phyloP scores from a whole-genome alignment of 2,888 invertebrate species.

The Anthophora plumipes region DNA sequence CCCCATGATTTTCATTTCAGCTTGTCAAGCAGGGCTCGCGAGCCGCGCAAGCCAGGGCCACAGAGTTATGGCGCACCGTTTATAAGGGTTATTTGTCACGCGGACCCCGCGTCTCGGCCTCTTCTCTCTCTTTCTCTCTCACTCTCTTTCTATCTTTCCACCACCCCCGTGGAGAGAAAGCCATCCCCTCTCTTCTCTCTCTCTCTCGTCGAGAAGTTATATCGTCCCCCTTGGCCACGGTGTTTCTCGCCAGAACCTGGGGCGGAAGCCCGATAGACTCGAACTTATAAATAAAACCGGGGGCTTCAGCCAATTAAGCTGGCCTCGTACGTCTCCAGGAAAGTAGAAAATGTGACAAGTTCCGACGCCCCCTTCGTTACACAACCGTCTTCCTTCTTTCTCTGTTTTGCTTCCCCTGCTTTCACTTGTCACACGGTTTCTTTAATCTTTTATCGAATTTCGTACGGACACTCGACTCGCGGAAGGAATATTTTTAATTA shows the following conservation, averaged over 20 bases:
- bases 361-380: neutral
- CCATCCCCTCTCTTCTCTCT: constrained; percentile 13
- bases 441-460: constrained; percentile 37
- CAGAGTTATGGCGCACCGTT: constrained; percentile 79
- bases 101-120: constrained; percentile 46
- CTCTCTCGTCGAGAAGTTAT: constrained; percentile 10
- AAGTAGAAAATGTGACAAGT: constrained; percentile 83
- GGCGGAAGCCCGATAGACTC: constrained; percentile 76
- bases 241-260: constrained; percentile 48
- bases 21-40: constrained; percentile 74
- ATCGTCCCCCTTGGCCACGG: constrained; percentile 50
- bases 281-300: constrained; percentile 83
- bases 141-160: too few species aligned
- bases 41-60: constrained; percentile 19
- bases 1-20: constrained; percentile 78
- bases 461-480: too few species aligned
- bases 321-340: constrained; percentile 80
- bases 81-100: constrained; percentile 84
- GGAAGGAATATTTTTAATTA: too few species aligned
- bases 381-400: too few species aligned
- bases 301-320: constrained; percentile 82
- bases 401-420: neutral
- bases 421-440: constrained; percentile 7
- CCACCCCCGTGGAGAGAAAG: constrained; percentile 41
- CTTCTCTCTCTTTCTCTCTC: constrained; percentile 50